Evolutionary conservation across 2,113 vertebrate genomes (phyloP), one percentile per base, ranked within the genome.

Genomic region (Alces alces): DNA sequence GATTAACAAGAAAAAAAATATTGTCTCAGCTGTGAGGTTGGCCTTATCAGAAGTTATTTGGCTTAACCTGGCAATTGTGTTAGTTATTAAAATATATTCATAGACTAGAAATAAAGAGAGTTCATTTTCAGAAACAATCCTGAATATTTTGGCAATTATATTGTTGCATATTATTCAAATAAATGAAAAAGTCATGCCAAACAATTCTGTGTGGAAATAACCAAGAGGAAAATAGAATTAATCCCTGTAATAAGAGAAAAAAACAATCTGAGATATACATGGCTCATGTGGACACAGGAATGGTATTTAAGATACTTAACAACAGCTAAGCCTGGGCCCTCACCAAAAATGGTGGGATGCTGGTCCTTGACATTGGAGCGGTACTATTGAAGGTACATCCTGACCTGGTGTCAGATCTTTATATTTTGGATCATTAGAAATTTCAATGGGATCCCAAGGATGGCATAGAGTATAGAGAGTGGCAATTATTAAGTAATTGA

Each of bases 11-110:
- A 94, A 21, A 96, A 88, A 94, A 90, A 78, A 73, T 70, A 96
- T n/a, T 64, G 57, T 76, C 58, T 93, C 43, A 90, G 57, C 57
- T 94, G 33, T 91, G 60, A 98, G 25, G 5, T 78, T 85, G 78
- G 88, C 33, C 58, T 94, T 97, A 91, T 86, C 80, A 39, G 86
- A 92, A 96, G 11, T 93, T 94, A 89, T 95, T 96, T 95, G 52
- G 28, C 36, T 96, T 94, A 96, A 96, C 54, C 28, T 93, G 80
- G 25, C 60, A 96, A 91, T 97, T 39, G 60, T 64, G 27, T 85
- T 52, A 91, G 60, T 36, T 87, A 97, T 97, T 93, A 96, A 96
- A 95, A 96, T 43, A 66, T 93, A 96, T 94, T 92, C 78, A 91
- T 85, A 78, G 45, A 52, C 66, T 60, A 85, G 43, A 82, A 95